A percentile compares a stretch with the other conserved stretches of the same genome.
phyloP scores from a whole-genome alignment of 2,113 vertebrate species.

The Ivindomyrus marchei region DNA sequence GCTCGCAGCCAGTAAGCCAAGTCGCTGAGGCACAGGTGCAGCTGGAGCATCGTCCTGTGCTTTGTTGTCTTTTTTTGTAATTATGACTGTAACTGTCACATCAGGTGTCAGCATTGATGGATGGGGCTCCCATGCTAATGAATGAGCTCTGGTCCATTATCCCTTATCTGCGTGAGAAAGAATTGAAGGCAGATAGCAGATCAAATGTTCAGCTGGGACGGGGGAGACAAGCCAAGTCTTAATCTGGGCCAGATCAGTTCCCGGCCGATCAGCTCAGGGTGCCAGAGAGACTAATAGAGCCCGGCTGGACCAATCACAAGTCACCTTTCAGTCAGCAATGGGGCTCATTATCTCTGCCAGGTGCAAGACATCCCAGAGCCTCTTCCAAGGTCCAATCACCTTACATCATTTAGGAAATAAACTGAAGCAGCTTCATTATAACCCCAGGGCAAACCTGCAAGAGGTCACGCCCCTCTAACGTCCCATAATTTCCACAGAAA shows the following conservation, averaged over 20 bases:
- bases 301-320: background rate
- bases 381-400: constrained; percentile 20
- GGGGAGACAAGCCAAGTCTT: background rate
- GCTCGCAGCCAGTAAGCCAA: background rate
- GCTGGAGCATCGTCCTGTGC: background rate
- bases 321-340: background rate
- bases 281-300: background rate
- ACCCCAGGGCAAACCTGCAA: background rate
- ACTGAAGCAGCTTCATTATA: background rate
- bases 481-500: background rate
- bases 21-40: background rate
- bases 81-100: background rate
- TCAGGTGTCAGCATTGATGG: background rate
- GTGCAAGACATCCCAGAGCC: constrained; percentile 24
- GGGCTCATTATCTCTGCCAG: background rate
- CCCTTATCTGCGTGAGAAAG: background rate
- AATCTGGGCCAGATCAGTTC: background rate
- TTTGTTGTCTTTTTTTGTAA: background rate
- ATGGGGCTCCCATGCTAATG: background rate
- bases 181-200: background rate
- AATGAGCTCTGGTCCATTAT: background rate
- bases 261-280: background rate
- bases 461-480: background rate
- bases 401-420: background rate
- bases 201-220: background rate